Evolutionary conservation across 1,140 invertebrate species (phyloP).

Genomic region (Drosophila mayri): DNA sequence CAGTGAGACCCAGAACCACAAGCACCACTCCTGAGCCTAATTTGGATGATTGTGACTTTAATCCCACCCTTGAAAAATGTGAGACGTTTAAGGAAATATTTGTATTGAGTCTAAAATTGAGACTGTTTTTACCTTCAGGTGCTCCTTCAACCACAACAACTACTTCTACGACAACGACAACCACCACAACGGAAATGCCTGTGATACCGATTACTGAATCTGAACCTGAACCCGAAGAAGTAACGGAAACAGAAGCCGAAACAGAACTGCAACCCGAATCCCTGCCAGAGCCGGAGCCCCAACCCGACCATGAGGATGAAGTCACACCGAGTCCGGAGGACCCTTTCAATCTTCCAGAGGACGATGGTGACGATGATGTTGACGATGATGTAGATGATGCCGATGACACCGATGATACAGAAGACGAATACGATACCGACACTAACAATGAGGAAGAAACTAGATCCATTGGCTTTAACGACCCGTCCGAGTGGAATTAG

Average conservation of each 20-base stretch:
- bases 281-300: not conserved
- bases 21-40: slow-evolving; percentile 12
- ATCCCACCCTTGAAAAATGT: slow-evolving; percentile 56
- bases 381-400: not conserved
- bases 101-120: too few relatives aligned
- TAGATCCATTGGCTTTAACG: not conserved
- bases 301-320: not conserved
- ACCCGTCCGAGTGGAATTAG: not conserved
- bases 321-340: not conserved
- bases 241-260: not conserved
- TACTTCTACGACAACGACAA: slow-evolving; percentile 5
- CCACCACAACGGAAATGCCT: slow-evolving; percentile 29
- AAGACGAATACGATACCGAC: not conserved
- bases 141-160: slow-evolving; percentile 16
- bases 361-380: not conserved
- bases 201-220: not conserved
- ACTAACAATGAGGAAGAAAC: not conserved
- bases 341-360: too few relatives aligned
- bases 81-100: not conserved
- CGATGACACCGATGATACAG: not conserved
- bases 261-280: not conserved
- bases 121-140: not conserved
- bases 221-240: not conserved
- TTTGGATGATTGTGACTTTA: slow-evolving; percentile 43
- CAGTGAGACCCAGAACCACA: slow-evolving; percentile 1